A percentile compares a stretch with the other conserved stretches of the same genome.
phyloP scores from a whole-genome alignment of 2,888 invertebrate genomes.

The Conchocele bisecta region DNA sequence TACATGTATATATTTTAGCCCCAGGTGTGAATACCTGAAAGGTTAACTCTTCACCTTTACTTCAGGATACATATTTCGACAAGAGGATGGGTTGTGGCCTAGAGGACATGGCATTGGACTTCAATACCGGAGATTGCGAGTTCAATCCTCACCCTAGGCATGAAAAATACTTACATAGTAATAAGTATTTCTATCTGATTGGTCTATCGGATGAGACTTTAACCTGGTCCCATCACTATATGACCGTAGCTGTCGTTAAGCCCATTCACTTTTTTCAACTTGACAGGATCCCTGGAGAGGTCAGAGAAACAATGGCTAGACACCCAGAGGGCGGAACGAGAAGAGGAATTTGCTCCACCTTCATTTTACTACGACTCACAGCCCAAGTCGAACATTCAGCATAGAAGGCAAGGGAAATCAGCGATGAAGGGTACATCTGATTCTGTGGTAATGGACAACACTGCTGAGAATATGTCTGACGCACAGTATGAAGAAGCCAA shows the following conservation, averaged over 20 bases:
- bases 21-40: too few species aligned
- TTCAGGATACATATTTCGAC: too few species aligned
- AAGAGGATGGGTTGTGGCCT: too few species aligned
- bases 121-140: too few species aligned
- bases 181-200: not conserved
- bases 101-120: not conserved
- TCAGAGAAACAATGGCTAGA: slow-evolving; percentile 66
- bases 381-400: slow-evolving; percentile 1
- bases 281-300: slow-evolving; percentile 42
- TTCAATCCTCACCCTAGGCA: too few species aligned
- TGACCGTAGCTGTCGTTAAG: too few species aligned
- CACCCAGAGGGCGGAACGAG: slow-evolving; percentile 67
- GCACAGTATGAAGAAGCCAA: too few species aligned
- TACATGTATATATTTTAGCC: too few species aligned
- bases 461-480: not conserved
- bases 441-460: not conserved
- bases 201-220: not conserved
- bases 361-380: slow-evolving; percentile 58
- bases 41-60: too few species aligned
- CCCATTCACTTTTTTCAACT: too few species aligned
- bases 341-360: slow-evolving; percentile 76
- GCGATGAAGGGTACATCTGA: not conserved
- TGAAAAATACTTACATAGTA: too few species aligned
- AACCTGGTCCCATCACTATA: too few species aligned
- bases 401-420: not conserved